phyloP scores from a whole-genome alignment of 2,888 invertebrate species.

The Odontomyia ornata region DNA sequence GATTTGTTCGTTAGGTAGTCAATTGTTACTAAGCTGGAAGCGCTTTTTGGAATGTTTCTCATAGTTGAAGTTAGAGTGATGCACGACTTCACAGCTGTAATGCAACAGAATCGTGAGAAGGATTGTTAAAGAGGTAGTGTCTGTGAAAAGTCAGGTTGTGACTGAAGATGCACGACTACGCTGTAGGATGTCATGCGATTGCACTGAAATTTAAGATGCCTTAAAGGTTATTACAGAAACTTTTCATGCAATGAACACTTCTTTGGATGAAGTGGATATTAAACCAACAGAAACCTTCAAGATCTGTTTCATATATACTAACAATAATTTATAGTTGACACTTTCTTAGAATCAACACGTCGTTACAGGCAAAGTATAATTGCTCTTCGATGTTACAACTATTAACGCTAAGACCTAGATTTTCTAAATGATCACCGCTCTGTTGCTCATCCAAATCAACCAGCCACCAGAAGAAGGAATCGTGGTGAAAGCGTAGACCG shows the following conservation, averaged over 20 bases:
- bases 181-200: too few relatives aligned
- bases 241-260: too few relatives aligned
- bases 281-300: not conserved
- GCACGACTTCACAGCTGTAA: too few relatives aligned
- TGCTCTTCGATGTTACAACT: constrained; percentile 17
- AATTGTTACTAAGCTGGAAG: not conserved
- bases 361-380: not conserved
- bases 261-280: not conserved
- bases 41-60: too few relatives aligned
- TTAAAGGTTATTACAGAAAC: too few relatives aligned
- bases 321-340: not conserved
- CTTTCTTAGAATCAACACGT: not conserved
- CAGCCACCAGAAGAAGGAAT: not conserved
- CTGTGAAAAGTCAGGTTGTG: too few relatives aligned
- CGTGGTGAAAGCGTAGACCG: too few relatives aligned
- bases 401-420: constrained; percentile 3
- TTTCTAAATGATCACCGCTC: not conserved
- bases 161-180: too few relatives aligned
- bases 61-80: too few relatives aligned
- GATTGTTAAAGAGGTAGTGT: too few relatives aligned
- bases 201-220: too few relatives aligned
- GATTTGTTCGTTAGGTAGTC: not conserved
- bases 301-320: not conserved
- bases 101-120: too few relatives aligned
- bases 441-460: not conserved